Evolutionary conservation across 2,888 invertebrate genomes (phyloP), one percentile per base, ranked within the genome.

Genomic region (Camptogramma bilineatum): DNA sequence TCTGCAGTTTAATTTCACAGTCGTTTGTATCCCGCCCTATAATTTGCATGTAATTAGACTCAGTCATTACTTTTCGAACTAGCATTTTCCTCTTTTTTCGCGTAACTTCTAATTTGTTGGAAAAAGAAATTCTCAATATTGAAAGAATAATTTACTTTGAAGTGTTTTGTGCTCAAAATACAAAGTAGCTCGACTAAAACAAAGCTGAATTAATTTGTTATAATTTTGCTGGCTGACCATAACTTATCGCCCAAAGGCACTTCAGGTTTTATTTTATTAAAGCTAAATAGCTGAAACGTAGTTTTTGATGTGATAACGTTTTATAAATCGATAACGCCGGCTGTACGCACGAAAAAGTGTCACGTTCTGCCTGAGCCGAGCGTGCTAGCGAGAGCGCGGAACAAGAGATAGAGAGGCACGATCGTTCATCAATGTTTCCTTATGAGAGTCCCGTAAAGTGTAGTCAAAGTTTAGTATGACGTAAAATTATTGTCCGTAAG

Each of bases 31-130:
- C 59, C 52, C 52, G 56, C 59, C 64, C 63, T 73, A 63, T 68
- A 71, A 71, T 73, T 73, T 71, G 69, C 70, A 70, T 71, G 64
- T 68, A 73, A 71, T 73, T 73, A 69, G 62, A 64, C 55, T 52
- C 56, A 42, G 56, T 66, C 67, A 69, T 70, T 71, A 73, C 62
- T 69, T 70, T 68, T 70, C 52, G 61, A 64, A 64, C 61, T 62
- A 64, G 55, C 28, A 16, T 66, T 69, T 64, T 64, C 44, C 48
- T 52, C 46, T 55, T 46, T 53, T 60, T 66, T 66, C 13, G 10
- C 51, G 28, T 53, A 28, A 42, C 46, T 62, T 62, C 19, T 34
- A 62, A 62, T 66, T 66, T 58, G 53, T 54, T 57, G 3, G 44
- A 53, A 34, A 34, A 57, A 53, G 34, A 54, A 52, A 46, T 53